Percentiles rank a stretch among this genome's conserved stretches.
Evolutionary conservation across 2,113 vertebrate genomes (phyloP).

Genomic region (Stegostoma tigrinum): DNA sequence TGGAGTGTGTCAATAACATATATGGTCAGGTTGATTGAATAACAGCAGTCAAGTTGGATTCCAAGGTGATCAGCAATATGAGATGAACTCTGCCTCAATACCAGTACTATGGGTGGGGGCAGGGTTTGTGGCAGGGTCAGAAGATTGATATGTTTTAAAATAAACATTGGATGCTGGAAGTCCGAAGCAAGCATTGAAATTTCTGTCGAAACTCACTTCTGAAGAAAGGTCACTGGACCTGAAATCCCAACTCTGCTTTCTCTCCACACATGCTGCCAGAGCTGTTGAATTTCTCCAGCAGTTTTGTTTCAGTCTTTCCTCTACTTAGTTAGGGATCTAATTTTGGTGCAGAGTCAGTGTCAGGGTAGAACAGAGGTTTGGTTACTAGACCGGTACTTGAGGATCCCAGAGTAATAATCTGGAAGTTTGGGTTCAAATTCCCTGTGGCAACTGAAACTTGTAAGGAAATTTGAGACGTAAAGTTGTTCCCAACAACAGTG

Average conservation of each 20-base stretch:
- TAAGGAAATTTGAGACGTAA: background rate
- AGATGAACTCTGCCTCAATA: background rate
- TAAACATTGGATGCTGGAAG: too few relatives aligned
- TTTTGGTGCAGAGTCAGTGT: background rate
- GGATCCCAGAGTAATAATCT: background rate
- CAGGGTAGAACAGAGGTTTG: background rate
- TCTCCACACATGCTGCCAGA: too few relatives aligned
- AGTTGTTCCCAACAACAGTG: background rate
- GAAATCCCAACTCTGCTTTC: too few relatives aligned
- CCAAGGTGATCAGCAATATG: background rate
- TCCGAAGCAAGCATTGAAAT: too few relatives aligned
- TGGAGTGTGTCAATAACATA: too few relatives aligned
- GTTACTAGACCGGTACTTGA: background rate
- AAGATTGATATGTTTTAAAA: background rate
- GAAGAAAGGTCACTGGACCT: too few relatives aligned
- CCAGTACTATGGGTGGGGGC: background rate
- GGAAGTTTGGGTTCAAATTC: background rate
- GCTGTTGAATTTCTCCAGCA: too few relatives aligned
- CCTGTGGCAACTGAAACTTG: background rate
- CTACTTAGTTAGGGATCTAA: background rate
- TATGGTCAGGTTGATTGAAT: too few relatives aligned
- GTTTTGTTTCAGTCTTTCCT: background rate
- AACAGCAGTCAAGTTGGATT: background rate
- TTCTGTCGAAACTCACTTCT: too few relatives aligned
- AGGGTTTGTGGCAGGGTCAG: background rate